Conservation (phyloP, 2,888 invertebrate genomes). For the Ectemnius lituratus region DNA sequence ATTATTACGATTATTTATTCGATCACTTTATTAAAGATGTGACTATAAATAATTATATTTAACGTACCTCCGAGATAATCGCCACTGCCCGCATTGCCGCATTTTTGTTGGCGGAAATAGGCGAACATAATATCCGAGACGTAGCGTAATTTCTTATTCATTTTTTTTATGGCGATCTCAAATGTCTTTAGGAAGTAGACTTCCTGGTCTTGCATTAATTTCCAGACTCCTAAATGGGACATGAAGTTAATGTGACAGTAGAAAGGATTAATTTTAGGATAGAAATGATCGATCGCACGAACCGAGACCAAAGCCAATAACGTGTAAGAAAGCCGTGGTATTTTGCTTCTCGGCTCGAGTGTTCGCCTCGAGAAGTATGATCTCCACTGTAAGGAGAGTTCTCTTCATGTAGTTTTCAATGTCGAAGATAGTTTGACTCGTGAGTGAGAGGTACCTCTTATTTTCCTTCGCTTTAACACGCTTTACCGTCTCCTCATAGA, state of each 20-base stretch:
- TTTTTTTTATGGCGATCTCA: slow-evolving; percentile 80
- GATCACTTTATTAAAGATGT: no score
- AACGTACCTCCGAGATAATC: slow-evolving; percentile 72
- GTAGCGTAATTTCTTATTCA: slow-evolving; percentile 78
- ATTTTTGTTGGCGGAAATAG: slow-evolving; percentile 79
- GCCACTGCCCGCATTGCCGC: slow-evolving; percentile 79
- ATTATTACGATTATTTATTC: background rate
- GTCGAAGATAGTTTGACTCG: slow-evolving; percentile 71
- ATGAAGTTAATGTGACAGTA: background rate
- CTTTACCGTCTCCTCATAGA: slow-evolving; percentile 68
- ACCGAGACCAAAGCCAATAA: slow-evolving; percentile 82
- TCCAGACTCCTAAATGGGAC: slow-evolving; percentile 81
- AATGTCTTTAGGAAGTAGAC: slow-evolving; percentile 83
- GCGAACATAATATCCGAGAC: slow-evolving; percentile 84
- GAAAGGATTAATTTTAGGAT: background rate
- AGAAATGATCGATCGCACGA: slow-evolving; percentile 24
- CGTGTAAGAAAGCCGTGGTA: slow-evolving; percentile 82
- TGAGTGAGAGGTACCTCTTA: slow-evolving; percentile 66
- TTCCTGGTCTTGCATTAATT: slow-evolving; percentile 81
- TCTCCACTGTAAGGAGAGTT: slow-evolving; percentile 79
- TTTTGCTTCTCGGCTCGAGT: slow-evolving; percentile 79
- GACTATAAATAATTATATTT: no score
- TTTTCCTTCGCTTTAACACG: slow-evolving; percentile 68
- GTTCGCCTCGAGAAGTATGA: slow-evolving; percentile 82
- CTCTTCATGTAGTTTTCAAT: slow-evolving; percentile 75